Evolutionary conservation across 2,113 vertebrate genomes (phyloP).

Genomic region (Brachyhypopomus occidentalis): DNA sequence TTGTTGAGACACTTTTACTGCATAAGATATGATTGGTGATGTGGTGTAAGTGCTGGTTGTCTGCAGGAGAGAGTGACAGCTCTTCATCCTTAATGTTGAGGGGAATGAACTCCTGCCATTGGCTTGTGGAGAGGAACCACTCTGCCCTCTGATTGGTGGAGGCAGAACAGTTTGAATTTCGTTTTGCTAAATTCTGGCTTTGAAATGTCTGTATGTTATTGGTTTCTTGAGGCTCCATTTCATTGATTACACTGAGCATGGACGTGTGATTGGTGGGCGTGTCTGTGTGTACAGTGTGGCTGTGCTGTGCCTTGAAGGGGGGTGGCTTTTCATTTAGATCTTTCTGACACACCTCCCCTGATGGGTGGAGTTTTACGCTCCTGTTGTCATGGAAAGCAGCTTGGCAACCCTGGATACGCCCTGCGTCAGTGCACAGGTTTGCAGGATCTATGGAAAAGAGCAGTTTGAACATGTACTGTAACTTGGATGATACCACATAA

Average conservation of each 20-base stretch:
- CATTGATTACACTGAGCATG: constrained; percentile 37
- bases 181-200: constrained; percentile 12
- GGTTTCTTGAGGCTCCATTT: constrained; percentile 29
- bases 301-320: background rate
- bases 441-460: background rate
- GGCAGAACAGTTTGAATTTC: constrained; percentile 43
- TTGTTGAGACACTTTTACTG: background rate
- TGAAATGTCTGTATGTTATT: background rate
- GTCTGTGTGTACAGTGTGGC: constrained; percentile 20
- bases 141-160: constrained; percentile 66
- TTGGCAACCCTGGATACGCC: background rate
- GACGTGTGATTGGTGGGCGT: constrained; percentile 44
- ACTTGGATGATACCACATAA: too few species aligned
- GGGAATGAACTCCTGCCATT: constrained; percentile 68
- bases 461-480: background rate
- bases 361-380: background rate
- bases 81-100: constrained; percentile 40
- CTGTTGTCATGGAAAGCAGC: background rate
- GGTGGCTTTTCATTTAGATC: background rate
- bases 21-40: constrained; percentile 2
- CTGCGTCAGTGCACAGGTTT: background rate
- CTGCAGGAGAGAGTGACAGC: background rate
- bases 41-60: constrained; percentile 3
- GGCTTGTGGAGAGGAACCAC: constrained; percentile 75
- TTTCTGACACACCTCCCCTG: background rate